Conservation (phyloP, 1,140 invertebrate genomes). For the Lepidurus couesii region DNA sequence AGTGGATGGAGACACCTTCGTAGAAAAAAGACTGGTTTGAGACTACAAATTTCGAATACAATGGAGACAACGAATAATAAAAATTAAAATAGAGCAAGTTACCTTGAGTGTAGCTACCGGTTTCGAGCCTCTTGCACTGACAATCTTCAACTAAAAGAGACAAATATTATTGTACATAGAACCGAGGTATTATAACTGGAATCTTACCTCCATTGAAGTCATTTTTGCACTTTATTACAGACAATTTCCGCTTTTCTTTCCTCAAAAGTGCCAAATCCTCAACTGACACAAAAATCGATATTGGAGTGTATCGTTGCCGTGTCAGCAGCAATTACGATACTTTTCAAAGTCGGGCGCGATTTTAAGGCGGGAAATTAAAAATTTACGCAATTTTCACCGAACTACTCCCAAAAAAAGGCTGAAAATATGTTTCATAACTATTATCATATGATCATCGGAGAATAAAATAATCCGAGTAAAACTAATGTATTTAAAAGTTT, state of each 20-base stretch:
- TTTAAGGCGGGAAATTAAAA: no score
- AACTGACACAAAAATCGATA: background rate
- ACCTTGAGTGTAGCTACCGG: constrained; percentile 51
- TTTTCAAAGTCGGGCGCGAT: no score
- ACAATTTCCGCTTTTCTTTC: background rate
- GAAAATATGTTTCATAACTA: no score
- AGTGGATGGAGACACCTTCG: constrained; percentile 51
- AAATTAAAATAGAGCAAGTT: constrained; percentile 29
- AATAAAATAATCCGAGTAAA: background rate
- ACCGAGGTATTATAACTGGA: no score
- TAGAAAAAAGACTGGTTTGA: background rate
- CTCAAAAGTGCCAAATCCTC: background rate
- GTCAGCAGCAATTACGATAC: no score
- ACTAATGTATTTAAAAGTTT: background rate
- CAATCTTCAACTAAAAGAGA: constrained; percentile 53
- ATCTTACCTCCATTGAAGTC: background rate
- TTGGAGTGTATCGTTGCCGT: no score
- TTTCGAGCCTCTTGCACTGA: constrained; percentile 52
- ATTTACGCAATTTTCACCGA: no score
- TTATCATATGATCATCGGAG: no score
- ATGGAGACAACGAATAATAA: background rate
- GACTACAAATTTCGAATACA: constrained; percentile 7
- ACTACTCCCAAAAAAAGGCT: no score
- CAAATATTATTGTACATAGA: constrained; percentile 30
- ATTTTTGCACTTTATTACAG: background rate